Base-by-base conservation (phyloP, 2,888 invertebrate species). In the Phrixothrix hirtus region DNA sequence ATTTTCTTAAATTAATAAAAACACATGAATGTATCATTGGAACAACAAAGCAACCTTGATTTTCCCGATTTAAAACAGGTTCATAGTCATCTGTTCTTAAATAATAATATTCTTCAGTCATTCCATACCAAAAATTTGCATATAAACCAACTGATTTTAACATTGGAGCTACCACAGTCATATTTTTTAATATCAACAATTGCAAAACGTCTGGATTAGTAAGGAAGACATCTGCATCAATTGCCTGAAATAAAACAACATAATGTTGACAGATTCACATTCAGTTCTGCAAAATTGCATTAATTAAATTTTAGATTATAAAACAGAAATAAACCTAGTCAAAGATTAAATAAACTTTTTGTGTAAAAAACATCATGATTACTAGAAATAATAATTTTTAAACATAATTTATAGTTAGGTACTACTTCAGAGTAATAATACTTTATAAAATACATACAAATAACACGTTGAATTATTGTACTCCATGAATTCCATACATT, bases 101-200 rank as follows among this genome's bases (percentile, higher is more conserved):
- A 69, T 93, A 93, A 71, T 95, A 90, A 70, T 88, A 94, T 55
- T 88, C 82, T 0, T 84, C 79, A 0, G 89, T 85, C 91, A 97
- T 95, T 2, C 89, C 96, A 63, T 90, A 90, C 97, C 97, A 98
- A 75, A 93, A 98, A 75, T 98, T 98, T 11, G 94, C 93, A 74
- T 96, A 97, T 26, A 90, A 75, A 9, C 91, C 89, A 52, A 92
- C 89, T 0, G 95, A 91, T 43, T 85, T 79, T 17, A 97, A 77
- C 87, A 96, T 86, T 0, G 97, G 96, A 0, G 94, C 88, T 1
- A 87, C 83, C 6, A 95, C 78, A 1, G 83, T 79, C 9, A 83
- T 66, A 26, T 83, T 78, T 60, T 87, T 84, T 0, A 70, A 67
- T 0, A 91, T 81, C 13, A 95, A 75, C 36, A 77, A 67, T 50